Evolutionary conservation across 2,797 vertebrate species (phyloP), one percentile per base, ranked within the genome.

Genomic region (Sylvia borin): DNA sequence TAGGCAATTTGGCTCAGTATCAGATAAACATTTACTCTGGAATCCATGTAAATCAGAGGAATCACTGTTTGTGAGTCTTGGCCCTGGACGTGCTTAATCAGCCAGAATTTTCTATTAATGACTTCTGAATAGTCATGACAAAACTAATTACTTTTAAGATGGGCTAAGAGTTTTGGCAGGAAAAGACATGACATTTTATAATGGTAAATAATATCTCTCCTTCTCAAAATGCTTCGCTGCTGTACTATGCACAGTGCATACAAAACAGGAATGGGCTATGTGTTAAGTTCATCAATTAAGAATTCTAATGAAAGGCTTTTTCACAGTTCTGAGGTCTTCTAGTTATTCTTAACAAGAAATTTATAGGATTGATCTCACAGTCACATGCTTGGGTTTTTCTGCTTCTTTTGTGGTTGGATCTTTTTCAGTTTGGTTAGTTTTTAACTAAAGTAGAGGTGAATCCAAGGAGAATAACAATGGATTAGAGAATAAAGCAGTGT

Each of bases 81-180:
- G 74, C 61, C 57, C 74, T 90, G 76, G 66, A 68, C 1, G 0
- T 88, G 70, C 70, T 84, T 94, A 94, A 91, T 91, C 79, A 85
- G 70, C 21, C 43, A 84, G 73, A 90, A 91, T 92, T 88, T 91
- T 86, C 79, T 79, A 38, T 88, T 93, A 93, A 94, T 85, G 50
- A 85, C 55, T 93, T 96, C 79, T 92, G 54, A 94, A 78, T 73
- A 95, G 34, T 75, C 4, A 10, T 67, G 82, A 70, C 75, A 89
- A 88, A 95, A 78, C 10, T 55, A 91, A 96, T 94, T 85, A 80
- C 45, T 91, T 92, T 66, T 62, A 90, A 88, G 68, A 93, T 72
- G 55, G 24, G 51, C 34, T 58, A 88, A 81, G 51, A 81, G 50
- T 55, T 92, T 86, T 72, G 75, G 43, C 89, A 93, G 58, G 29